Percentiles rank a stretch among this genome's conserved stretches.
Evolutionary conservation across 2,797 vertebrate genomes (phyloP).

Genomic region (Brotula barbata): DNA sequence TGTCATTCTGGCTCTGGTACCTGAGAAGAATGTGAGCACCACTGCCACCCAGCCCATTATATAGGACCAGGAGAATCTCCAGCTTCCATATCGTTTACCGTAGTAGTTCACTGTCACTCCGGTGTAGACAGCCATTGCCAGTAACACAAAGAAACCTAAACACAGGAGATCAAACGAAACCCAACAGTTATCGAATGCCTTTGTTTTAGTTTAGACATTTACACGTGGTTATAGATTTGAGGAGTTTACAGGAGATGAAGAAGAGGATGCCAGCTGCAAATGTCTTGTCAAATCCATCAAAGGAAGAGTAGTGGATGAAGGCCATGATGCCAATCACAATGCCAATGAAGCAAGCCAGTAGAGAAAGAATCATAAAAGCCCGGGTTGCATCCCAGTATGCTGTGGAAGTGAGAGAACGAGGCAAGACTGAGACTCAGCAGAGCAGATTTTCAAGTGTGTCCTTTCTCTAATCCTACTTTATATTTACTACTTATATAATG

Average conservation of each 20-base stretch:
- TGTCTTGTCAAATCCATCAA: slow-evolving; percentile 82
- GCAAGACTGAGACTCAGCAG: not conserved
- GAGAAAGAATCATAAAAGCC: slow-evolving; percentile 84
- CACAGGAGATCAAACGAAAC: not conserved
- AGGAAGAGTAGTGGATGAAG: slow-evolving; percentile 84
- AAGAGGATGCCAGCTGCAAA: slow-evolving; percentile 85
- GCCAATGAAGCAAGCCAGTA: slow-evolving; percentile 83
- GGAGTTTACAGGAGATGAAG: slow-evolving; percentile 82
- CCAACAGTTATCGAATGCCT: not conserved
- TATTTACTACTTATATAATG: not conserved
- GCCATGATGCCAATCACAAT: slow-evolving; percentile 84
- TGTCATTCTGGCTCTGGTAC: slow-evolving; percentile 35
- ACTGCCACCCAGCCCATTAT: slow-evolving; percentile 86
- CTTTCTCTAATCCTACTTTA: no score
- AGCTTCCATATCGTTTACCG: slow-evolving; percentile 83
- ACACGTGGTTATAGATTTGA: not conserved
- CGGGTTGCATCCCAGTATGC: slow-evolving; percentile 85
- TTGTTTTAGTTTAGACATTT: not conserved
- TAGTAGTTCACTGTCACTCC: slow-evolving; percentile 85
- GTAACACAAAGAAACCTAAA: slow-evolving; percentile 82
- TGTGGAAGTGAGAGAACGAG: slow-evolving; percentile 35
- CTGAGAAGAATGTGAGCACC: slow-evolving; percentile 85
- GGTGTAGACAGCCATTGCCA: slow-evolving; percentile 86
- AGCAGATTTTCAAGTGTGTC: not conserved
- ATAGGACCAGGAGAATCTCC: slow-evolving; percentile 86